Evolutionary conservation across 2,797 vertebrate species (phyloP).

Genomic region (Eospalax fontanierii): DNA sequence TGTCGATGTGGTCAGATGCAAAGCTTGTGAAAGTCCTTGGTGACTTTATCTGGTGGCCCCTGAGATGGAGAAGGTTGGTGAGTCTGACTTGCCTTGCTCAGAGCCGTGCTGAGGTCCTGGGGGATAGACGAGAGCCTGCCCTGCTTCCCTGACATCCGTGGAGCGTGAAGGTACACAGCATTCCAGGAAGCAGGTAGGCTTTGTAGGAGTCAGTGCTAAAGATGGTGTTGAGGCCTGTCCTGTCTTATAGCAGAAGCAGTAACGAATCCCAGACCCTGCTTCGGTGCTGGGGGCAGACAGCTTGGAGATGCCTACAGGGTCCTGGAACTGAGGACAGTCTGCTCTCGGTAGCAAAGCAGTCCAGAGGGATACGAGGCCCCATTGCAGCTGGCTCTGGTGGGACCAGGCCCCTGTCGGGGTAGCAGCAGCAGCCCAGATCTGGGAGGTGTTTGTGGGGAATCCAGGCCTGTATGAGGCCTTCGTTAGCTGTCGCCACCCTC

Average conservation of each 20-base stretch:
- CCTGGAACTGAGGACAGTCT: background rate
- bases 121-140: background rate
- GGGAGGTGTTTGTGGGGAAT: background rate
- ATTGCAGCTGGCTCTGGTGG: background rate
- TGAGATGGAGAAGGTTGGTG: background rate
- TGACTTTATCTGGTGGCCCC: background rate
- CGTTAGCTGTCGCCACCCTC: background rate
- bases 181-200: background rate
- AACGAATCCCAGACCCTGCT: too few species aligned
- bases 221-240: background rate
- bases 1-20: background rate
- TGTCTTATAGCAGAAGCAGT: background rate
- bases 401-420: background rate
- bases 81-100: background rate
- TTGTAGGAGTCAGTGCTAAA: fast-evolving
- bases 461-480: background rate
- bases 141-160: fast-evolving
- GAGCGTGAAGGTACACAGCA: fast-evolving
- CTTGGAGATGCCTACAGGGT: background rate
- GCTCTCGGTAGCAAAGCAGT: background rate
- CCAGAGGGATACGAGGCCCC: too few species aligned
- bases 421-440: background rate
- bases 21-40: background rate
- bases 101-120: background rate
- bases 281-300: too few species aligned